These are phyloP conservation scores for Enhydra lutris DNA, from an alignment of 2,113 vertebrate species.

Conservation along the genomic window DNA sequence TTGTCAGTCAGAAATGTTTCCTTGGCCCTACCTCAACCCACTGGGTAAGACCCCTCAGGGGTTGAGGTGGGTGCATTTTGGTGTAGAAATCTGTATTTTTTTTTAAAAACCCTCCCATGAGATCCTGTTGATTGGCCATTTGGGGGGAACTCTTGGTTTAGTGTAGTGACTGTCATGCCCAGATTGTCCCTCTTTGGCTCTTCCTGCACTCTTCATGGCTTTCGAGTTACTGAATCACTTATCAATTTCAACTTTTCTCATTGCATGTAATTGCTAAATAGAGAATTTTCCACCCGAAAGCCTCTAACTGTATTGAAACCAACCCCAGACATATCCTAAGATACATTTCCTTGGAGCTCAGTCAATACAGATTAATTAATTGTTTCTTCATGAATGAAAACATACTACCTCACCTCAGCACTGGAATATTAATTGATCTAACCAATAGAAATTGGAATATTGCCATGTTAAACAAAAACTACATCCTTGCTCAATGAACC, in stretches of 20 bases:
- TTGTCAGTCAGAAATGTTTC: neutral
- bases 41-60: neutral
- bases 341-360: constrained; percentile 1
- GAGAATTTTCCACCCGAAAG: constrained; percentile 65
- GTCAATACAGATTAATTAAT: constrained; percentile 49
- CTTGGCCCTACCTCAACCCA: neutral
- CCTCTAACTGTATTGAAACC: constrained; percentile 45
- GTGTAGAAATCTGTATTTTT: neutral
- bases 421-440: constrained; percentile 35
- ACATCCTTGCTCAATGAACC: neutral
- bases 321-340: neutral
- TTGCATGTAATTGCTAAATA: constrained; percentile 53
- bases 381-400: constrained; percentile 55
- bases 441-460: constrained; percentile 45
- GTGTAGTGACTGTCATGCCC: neutral
- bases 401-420: neutral
- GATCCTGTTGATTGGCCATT: neutral
- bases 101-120: neutral
- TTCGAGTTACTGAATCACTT: constrained; percentile 34
- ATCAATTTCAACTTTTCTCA: constrained; percentile 49
- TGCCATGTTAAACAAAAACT: constrained; percentile 12
- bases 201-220: neutral
- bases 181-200: neutral
- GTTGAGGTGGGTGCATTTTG: neutral
- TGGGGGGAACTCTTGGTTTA: neutral